Conservation (phyloP, 2,113 vertebrate genomes). For the Macrotis lagotis region DNA sequence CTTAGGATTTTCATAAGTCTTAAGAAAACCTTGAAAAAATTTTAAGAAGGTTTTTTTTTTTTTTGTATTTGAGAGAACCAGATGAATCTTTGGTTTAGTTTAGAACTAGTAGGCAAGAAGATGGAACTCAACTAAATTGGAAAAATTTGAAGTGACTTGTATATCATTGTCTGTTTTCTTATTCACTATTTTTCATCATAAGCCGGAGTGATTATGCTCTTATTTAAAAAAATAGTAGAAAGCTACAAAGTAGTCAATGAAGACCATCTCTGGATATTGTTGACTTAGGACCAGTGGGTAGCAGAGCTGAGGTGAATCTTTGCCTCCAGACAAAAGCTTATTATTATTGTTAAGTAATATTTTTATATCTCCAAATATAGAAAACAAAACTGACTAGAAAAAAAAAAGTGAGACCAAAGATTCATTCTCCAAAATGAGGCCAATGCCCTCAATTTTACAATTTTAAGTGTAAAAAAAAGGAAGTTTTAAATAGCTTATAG, state of each 20-base stretch:
- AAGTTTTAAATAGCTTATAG: neutral
- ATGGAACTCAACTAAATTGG: neutral
- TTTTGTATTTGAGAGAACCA: neutral
- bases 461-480: neutral
- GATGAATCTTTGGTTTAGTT: neutral
- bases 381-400: neutral
- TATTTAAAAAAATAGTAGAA: neutral
- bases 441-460: neutral
- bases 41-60: neutral
- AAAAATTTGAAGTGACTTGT: neutral
- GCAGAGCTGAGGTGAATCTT: neutral
- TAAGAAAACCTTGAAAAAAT: slow-evolving; percentile 9
- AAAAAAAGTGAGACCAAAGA: neutral
- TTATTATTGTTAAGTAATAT: neutral
- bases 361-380: neutral
- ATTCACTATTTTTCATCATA: neutral
- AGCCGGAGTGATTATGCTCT: neutral
- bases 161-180: neutral
- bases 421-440: neutral
- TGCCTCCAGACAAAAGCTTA: neutral
- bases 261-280: neutral
- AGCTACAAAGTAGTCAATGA: neutral
- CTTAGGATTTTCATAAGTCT: neutral
- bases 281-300: neutral
- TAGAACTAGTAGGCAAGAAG: neutral